Evolutionary conservation across 2,113 vertebrate genomes (phyloP), one percentile per base, ranked within the genome.

Genomic region (Neogale vison): DNA sequence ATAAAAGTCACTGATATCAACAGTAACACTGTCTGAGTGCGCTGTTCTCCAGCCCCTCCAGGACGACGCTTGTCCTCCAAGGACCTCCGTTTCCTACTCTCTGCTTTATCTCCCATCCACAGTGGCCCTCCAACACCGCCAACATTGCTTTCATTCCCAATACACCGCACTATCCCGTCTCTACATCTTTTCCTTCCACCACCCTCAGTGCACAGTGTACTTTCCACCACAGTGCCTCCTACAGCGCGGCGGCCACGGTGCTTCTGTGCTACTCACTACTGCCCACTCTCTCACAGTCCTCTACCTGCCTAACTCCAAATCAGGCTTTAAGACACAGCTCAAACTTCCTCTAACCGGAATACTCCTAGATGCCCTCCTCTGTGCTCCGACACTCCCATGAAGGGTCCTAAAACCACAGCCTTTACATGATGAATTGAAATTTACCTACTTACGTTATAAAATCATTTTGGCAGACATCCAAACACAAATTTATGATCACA

Each of bases 381-480:
- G 14, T n/a, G 52, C 20, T 59, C 52, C 55, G 39, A 71, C 4
- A 29, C 55, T 52, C 72, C 63, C 36, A 71, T 2, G 47, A 55
- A 88, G 45, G 14, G 20, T 72, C 65, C 31, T 69, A 67, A 87
- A 50, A 29, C 52, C 65, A 93, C 3, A 69, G 61, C 18, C n/a
- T n/a, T 72, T 69, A 72, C 17, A 18, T 24, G 67, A 63, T 45
- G 74, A 69, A 14, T 11, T 59, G 42, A 91, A 88, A 83, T 65
- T 45, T 86, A 67, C 67, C 79, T 71, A 45, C 3, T 71, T 80
- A 47, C 0, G 29, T 65, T 69, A 90, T 80, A 89, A 88, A 93
- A 85, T 91, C 39, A 84, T 59, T 72, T 6, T 97, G 80, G 86
- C 77, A 96, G 92, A 87, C 52, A 92, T 34, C 36, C 10, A 90